A percentile compares a stretch with the other conserved stretches of the same genome.
Conservation (phyloP, 30 jellyfish, hydroid and myxozoan species). For the Cassiopea andromeda region DNA sequence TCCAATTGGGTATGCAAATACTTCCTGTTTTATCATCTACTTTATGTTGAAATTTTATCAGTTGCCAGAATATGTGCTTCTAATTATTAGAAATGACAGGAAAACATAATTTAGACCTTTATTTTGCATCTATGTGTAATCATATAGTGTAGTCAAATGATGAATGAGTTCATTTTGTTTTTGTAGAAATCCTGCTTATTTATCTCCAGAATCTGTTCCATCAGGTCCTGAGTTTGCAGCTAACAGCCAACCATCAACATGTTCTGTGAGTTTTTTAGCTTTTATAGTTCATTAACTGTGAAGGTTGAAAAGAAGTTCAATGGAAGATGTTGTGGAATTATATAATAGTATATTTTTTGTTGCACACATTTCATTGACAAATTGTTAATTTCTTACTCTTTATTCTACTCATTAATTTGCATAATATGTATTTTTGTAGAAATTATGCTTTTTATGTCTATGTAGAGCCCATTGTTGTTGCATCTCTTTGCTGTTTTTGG, state of each 20-base stretch:
- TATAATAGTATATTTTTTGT: no score
- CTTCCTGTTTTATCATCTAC: background rate
- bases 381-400: no score
- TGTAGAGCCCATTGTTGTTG: background rate
- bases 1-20: slow-evolving; percentile 84
- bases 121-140: no score
- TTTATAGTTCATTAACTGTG: background rate
- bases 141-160: background rate
- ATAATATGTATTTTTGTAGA: background rate
- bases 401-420: no score
- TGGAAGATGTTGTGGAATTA: no score
- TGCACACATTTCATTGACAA: no score
- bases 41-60: background rate
- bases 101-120: no score
- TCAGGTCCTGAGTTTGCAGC: slow-evolving; percentile 61
- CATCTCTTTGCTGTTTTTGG: background rate
- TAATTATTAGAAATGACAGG: background rate
- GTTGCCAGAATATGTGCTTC: background rate
- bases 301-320: no score
- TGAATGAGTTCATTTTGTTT: background rate
- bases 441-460: background rate
- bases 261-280: slow-evolving; percentile 51
- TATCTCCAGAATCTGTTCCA: slow-evolving; percentile 93
- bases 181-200: slow-evolving; percentile 60
- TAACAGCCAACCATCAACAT: slow-evolving; percentile 42